These are phyloP conservation scores for Pogona vitticeps DNA, from an alignment of 2,113 vertebrate genomes.

Conservation along the genomic window DNA sequence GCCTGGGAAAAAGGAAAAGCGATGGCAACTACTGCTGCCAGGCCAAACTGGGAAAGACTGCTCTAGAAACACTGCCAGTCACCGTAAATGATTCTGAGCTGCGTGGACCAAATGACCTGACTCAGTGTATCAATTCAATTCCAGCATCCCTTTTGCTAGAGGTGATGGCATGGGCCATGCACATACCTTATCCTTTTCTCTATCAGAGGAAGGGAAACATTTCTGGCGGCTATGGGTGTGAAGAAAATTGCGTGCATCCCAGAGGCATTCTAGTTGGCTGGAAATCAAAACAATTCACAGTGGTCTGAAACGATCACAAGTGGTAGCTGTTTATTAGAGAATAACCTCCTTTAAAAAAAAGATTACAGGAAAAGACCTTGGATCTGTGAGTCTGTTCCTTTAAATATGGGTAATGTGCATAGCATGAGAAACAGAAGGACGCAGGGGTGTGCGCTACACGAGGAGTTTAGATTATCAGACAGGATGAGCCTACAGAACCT, in stretches of 20 bases:
- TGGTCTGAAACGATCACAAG: background rate
- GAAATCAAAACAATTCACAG: conserved; percentile 6
- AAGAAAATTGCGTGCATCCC: conserved; percentile 21
- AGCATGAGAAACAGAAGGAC: background rate
- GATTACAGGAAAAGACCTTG: background rate
- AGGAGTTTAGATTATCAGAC: background rate
- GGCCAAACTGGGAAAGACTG: too few species aligned
- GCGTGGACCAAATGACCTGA: too few species aligned
- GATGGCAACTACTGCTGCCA: too few species aligned
- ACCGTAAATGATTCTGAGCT: too few species aligned
- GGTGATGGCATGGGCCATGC: too few species aligned
- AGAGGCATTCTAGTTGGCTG: background rate
- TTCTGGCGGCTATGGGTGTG: background rate
- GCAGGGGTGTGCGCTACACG: background rate
- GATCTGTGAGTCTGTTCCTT: background rate
- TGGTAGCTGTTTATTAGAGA: background rate
- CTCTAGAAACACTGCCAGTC: too few species aligned
- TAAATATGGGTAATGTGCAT: too few species aligned
- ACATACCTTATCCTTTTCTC: background rate
- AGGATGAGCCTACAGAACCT: background rate
- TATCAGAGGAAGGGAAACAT: background rate
- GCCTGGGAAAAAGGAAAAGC: too few species aligned
- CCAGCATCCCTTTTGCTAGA: too few species aligned
- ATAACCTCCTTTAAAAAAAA: background rate
- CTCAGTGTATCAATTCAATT: too few species aligned